phyloP scores from a whole-genome alignment of 2,113 vertebrate genomes.

The Girardinichthys multiradiatus region DNA sequence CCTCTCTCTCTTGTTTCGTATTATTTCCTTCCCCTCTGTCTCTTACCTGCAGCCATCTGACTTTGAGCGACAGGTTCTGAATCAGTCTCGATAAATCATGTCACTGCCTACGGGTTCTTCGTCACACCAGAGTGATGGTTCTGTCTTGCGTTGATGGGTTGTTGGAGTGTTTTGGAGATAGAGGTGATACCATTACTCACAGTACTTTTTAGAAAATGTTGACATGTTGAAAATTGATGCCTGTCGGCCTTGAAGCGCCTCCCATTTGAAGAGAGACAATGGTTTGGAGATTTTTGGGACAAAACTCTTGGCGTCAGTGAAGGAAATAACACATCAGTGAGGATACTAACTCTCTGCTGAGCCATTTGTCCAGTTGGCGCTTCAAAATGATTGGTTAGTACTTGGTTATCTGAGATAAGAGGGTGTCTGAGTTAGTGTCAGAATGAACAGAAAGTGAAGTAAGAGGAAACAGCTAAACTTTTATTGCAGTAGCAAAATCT shows the following conservation, averaged over 20 bases:
- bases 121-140: slow-evolving; percentile 34
- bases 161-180: slow-evolving; percentile 36
- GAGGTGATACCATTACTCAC: slow-evolving; percentile 18
- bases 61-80: slow-evolving; percentile 8
- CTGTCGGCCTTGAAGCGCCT: slow-evolving; percentile 1
- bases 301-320: background rate
- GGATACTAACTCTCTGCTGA: background rate
- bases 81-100: slow-evolving; percentile 41
- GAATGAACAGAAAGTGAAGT: background rate
- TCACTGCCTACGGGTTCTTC: slow-evolving; percentile 16
- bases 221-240: slow-evolving; percentile 16
- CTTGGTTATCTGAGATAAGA: background rate
- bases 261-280: background rate
- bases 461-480: background rate
- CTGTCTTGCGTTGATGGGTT: slow-evolving; percentile 40
- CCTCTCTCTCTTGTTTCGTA: slow-evolving; percentile 60
- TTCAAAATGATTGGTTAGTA: background rate
- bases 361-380: background rate
- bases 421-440: background rate
- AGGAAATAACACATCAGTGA: background rate
- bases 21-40: slow-evolving; percentile 38
- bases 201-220: background rate
- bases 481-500: background rate
- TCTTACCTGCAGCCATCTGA: slow-evolving; percentile 35
- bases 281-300: background rate